Evolutionary conservation across 1,140 invertebrate species (phyloP), one percentile per base, ranked within the genome.

Genomic region (Leptinotarsa undecemlineata): DNA sequence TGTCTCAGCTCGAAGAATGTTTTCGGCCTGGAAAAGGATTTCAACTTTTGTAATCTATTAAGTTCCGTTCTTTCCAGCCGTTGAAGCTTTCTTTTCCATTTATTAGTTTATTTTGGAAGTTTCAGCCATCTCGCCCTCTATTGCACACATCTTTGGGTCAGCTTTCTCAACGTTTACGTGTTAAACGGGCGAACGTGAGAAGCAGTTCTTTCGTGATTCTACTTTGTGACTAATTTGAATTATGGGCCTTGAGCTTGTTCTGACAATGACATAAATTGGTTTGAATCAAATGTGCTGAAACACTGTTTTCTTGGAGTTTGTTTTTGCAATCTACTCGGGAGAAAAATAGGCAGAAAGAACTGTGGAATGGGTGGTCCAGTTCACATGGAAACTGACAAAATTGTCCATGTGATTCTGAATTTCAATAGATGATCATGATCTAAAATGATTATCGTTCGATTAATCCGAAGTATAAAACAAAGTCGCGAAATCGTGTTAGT

Each of bases 11-110:
- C n/a, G 17, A 57, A 19, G 51, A 19, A 15, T 57, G 51, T 57
- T 17, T 57, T 57, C 5, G 33, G 17, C 17, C n/a, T 57, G 15
- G 17, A 19, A 57, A 57, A 19, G 51, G 51, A 57, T 57, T 57
- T 57, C 51, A 57, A 57, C 51, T 57, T 57, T 57, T 19, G 51
- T 19, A 57, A 57, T 57, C 51, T 57, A 57, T 57, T 57, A 57
- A 19, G 51, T 57, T 57, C 51, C 15, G 15, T n/a, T 57, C 51
- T 57, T 57, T 57, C 3, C 51, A 57, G 51, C 51, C 15, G 17
- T 57, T n/a, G 51, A 19, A 15, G 51, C 51, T 15, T 57, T 57
- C 51, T 57, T 57, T 57, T 57, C 51, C 51, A 57, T 57, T 57
- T 57, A 57, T 57, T 57, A 57, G 51, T 57, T 57, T 57, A 57